Conservation (phyloP, 2,888 invertebrate species). For the Gastracanthus pulcherrimus region DNA sequence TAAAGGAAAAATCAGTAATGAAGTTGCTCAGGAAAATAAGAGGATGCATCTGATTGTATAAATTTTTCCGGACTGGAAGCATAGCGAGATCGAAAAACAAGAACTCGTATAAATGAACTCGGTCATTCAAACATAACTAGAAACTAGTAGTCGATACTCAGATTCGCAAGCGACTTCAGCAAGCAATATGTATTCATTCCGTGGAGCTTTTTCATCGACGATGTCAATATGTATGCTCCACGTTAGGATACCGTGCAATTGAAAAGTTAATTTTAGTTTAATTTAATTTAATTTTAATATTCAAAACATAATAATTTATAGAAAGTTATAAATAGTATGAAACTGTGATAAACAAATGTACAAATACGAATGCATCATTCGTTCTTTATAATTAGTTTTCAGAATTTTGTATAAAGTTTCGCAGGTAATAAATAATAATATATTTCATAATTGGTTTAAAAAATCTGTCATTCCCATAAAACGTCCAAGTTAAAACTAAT, state of each 20-base stretch:
- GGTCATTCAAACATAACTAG: background rate
- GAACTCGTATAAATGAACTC: background rate
- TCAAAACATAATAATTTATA: too few relatives aligned
- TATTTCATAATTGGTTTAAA: too few relatives aligned
- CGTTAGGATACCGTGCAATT: background rate
- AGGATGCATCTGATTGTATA: background rate
- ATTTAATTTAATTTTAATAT: too few relatives aligned
- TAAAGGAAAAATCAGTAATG: background rate
- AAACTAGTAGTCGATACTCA: background rate
- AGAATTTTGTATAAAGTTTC: too few relatives aligned
- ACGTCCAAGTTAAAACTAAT: too few relatives aligned
- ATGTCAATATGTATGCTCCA: background rate
- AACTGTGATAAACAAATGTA: too few relatives aligned
- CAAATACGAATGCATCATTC: too few relatives aligned
- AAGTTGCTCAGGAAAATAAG: background rate
- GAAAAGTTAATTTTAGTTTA: background rate
- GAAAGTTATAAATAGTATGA: too few relatives aligned
- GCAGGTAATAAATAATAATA: too few relatives aligned
- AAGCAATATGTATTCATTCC: background rate
- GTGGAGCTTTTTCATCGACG: background rate
- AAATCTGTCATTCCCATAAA: too few relatives aligned
- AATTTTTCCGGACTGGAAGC: background rate
- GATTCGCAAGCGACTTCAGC: too few relatives aligned
- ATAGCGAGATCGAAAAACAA: background rate
- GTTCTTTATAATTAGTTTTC: too few relatives aligned